Percentiles rank a stretch among this genome's conserved stretches.
These are phyloP conservation scores for Malachius bipustulatus DNA, from an alignment of 2,888 invertebrate genomes.

Conservation along the genomic window DNA sequence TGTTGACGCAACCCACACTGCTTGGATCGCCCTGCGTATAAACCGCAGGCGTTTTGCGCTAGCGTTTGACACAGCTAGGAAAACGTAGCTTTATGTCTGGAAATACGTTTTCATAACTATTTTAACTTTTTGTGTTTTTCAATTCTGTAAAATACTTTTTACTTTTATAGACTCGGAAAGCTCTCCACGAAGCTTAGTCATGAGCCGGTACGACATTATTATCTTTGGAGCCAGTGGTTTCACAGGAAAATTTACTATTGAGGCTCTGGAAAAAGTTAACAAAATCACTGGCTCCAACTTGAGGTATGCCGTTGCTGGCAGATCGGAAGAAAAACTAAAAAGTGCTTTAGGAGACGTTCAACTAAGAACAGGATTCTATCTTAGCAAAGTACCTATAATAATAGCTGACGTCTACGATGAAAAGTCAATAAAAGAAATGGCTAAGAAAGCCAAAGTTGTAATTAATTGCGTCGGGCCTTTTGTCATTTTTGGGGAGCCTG, in stretches of 20 bases:
- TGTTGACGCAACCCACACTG: too few relatives aligned
- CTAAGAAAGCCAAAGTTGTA: slow-evolving; percentile 61
- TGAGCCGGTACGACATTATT: slow-evolving; percentile 54
- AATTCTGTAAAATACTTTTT: too few relatives aligned
- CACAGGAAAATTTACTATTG: slow-evolving; percentile 78
- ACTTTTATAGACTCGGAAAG: too few relatives aligned
- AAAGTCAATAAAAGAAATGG: slow-evolving; percentile 69
- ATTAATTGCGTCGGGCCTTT: slow-evolving; percentile 92
- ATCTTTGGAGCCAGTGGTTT: slow-evolving; percentile 93
- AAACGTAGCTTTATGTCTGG: too few relatives aligned
- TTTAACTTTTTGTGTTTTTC: too few relatives aligned
- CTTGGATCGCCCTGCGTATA: too few relatives aligned
- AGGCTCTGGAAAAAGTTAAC: slow-evolving; percentile 43
- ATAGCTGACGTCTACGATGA: slow-evolving; percentile 67
- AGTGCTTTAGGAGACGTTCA: slow-evolving; percentile 24
- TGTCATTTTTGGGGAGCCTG: slow-evolving; percentile 75
- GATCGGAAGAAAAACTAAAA: slow-evolving; percentile 42
- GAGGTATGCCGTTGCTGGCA: slow-evolving; percentile 84
- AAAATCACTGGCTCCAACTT: slow-evolving; percentile 40
- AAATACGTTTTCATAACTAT: too few relatives aligned
- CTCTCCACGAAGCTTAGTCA: slow-evolving; percentile 41
- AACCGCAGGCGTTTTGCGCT: too few relatives aligned
- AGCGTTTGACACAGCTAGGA: too few relatives aligned
- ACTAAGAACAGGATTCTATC: slow-evolving; percentile 40
- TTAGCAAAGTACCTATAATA: slow-evolving; percentile 53